Conservation (phyloP, 1,140 invertebrate genomes). For the Kradibia gibbosae region DNA sequence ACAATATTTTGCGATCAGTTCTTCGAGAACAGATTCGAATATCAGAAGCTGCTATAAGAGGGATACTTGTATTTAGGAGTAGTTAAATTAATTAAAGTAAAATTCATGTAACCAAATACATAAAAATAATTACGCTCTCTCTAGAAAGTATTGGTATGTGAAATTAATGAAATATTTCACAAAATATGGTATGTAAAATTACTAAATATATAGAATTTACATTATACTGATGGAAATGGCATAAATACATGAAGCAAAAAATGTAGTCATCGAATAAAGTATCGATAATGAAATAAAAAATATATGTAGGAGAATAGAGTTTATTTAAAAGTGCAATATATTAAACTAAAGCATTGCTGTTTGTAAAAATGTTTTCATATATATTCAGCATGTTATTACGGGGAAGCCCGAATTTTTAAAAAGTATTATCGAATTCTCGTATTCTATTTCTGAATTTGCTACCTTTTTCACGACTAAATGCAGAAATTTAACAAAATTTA, state of each 20-base stretch:
- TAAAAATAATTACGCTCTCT: background rate
- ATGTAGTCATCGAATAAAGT: background rate
- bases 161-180: background rate
- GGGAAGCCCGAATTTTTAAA: too few species aligned
- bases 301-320: too few species aligned
- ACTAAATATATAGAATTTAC: background rate
- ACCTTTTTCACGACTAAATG: background rate
- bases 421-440: too few species aligned
- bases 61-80: background rate
- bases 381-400: too few species aligned
- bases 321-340: too few species aligned
- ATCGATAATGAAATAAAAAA: too few species aligned
- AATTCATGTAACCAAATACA: background rate
- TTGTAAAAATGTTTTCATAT: too few species aligned
- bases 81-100: background rate
- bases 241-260: background rate
- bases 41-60: too few species aligned
- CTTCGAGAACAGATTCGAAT: too few species aligned
- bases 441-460: too few species aligned
- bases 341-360: too few species aligned
- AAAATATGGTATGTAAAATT: background rate
- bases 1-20: too few species aligned
- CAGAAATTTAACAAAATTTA: background rate
- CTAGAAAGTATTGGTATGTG: background rate
- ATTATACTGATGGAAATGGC: background rate